phyloP scores from a whole-genome alignment of 2,113 vertebrate species.

The Chaetura pelagica region DNA sequence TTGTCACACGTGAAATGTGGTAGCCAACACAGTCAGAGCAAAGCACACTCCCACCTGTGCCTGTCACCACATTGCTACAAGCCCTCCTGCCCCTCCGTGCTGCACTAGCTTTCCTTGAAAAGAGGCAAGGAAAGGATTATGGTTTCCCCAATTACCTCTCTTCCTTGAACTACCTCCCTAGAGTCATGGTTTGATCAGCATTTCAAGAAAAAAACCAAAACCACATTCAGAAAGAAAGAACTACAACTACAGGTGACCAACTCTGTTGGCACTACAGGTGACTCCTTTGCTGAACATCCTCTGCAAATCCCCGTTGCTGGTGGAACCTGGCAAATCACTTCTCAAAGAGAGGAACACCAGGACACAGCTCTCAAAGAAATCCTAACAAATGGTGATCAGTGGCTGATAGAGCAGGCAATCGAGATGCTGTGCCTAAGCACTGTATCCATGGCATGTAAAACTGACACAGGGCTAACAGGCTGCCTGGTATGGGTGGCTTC shows the following conservation, averaged over 20 bases:
- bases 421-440: background rate
- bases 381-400: background rate
- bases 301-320: background rate
- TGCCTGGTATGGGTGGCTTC: background rate
- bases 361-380: background rate
- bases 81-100: background rate
- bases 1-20: fast-evolving
- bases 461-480: background rate
- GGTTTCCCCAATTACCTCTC: background rate
- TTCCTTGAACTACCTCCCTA: background rate
- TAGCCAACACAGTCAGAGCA: background rate
- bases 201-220: background rate
- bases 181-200: background rate
- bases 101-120: background rate
- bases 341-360: background rate
- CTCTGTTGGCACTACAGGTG: background rate
- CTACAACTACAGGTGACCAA: background rate
- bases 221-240: background rate
- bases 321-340: background rate
- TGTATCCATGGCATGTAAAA: background rate
- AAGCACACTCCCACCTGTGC: background rate
- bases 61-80: background rate
- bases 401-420: background rate
- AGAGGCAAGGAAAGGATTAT: background rate
- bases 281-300: background rate